phyloP scores from a whole-genome alignment of 2,888 invertebrate genomes.

The Isotomurus palustris region DNA sequence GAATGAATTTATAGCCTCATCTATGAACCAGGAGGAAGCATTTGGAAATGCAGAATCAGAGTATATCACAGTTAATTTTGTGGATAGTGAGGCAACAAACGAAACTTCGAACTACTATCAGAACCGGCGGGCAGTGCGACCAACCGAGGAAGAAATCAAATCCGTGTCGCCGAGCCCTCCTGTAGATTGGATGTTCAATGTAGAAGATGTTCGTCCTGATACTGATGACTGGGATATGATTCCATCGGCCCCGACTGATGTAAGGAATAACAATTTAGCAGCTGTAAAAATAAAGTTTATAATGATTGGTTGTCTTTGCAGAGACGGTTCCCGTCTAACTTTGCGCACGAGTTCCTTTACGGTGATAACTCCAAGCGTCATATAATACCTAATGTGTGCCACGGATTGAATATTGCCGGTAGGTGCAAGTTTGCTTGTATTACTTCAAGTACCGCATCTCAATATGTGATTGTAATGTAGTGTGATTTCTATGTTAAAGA shows the following conservation, averaged over 20 bases:
- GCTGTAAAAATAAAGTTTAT: background rate
- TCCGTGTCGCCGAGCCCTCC: background rate
- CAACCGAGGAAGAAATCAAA: background rate
- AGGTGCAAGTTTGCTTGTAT: background rate
- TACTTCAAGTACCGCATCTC: background rate
- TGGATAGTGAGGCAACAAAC: background rate
- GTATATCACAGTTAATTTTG: slow-evolving; percentile 2
- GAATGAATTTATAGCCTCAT: too few relatives aligned
- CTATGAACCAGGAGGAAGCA: too few relatives aligned
- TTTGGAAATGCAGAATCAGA: background rate
- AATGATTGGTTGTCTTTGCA: background rate
- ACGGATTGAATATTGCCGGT: background rate
- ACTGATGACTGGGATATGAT: background rate
- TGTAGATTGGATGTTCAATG: slow-evolving; percentile 4
- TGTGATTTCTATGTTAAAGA: slow-evolving; percentile 15
- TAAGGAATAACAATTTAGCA: background rate
- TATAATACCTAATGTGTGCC: too few relatives aligned
- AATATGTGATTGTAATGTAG: background rate
- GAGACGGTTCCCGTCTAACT: too few relatives aligned
- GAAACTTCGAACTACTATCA: background rate
- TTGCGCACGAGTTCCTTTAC: too few relatives aligned
- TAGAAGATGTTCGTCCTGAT: background rate
- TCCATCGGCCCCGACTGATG: background rate
- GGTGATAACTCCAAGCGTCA: too few relatives aligned
- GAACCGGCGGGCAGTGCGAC: background rate